These are phyloP conservation scores for Protomyctophum bolini DNA, from an alignment of 2,113 vertebrate genomes.

Conservation along the genomic window DNA sequence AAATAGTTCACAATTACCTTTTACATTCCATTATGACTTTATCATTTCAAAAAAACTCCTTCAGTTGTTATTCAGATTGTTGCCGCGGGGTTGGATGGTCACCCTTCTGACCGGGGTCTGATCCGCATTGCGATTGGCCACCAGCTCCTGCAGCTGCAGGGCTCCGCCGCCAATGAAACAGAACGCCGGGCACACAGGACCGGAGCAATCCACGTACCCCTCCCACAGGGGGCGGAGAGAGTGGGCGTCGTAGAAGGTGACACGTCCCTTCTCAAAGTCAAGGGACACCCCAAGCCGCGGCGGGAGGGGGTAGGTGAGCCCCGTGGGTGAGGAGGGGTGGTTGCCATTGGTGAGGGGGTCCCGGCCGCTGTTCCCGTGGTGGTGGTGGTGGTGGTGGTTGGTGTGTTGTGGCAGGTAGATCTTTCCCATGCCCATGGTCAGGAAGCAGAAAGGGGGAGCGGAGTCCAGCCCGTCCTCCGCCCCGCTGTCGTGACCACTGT, in stretches of 20 bases:
- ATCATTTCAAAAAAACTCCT: conserved; percentile 1
- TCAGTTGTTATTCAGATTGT: conserved; percentile 72
- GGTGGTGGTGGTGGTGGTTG: conserved; percentile 62
- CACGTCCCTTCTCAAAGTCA: conserved; percentile 94
- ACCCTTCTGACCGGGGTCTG: conserved; percentile 88
- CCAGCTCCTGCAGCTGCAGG: conserved; percentile 93
- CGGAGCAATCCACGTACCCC: conserved; percentile 92
- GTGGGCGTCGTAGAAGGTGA: conserved; percentile 93
- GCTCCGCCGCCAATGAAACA: conserved; percentile 96
- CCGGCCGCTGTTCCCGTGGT: conserved; percentile 46
- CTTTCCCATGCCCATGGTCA: conserved; percentile 98
- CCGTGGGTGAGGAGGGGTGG: conserved; percentile 70
- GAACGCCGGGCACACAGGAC: conserved; percentile 93
- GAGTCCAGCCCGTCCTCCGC: conserved; percentile 90
- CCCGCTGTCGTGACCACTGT: conserved; percentile 94
- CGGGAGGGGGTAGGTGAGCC: conserved; percentile 90
- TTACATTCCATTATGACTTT: conserved; percentile 55
- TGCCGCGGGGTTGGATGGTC: conserved; percentile 81
- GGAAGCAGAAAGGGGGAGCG: conserved; percentile 89
- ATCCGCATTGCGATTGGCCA: conserved; percentile 85
- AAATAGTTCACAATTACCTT: conserved; percentile 61
- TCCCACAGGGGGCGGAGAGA: conserved; percentile 93
- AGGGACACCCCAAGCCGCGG: conserved; percentile 95
- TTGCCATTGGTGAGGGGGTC: conserved; percentile 74
- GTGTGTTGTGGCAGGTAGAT: conserved; percentile 83